Evolutionary conservation across 2,797 vertebrate species (phyloP).

Genomic region (Phoebastria nigripes): DNA sequence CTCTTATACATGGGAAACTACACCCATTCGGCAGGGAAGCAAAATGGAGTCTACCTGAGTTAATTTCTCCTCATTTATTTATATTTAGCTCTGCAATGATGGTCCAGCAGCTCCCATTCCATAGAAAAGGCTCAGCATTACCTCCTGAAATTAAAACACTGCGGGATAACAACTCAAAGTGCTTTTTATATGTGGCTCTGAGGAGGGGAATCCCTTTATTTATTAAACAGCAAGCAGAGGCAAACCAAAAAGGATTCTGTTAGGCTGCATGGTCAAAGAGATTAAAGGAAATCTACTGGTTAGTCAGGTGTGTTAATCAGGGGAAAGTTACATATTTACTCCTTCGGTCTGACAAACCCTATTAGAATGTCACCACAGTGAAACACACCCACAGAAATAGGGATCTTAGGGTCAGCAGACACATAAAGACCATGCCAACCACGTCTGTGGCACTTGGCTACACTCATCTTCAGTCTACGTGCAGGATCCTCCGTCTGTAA

Average conservation of each 20-base stretch:
- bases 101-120: not conserved
- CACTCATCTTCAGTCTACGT: no score
- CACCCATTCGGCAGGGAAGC: not conserved
- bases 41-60: not conserved
- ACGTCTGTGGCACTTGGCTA: not conserved
- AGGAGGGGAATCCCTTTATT: not conserved
- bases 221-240: not conserved
- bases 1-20: not conserved
- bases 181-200: not conserved
- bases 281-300: not conserved
- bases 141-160: not conserved
- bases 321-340: not conserved
- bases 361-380: not conserved
- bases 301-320: not conserved
- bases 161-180: not conserved
- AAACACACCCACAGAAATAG: not conserved
- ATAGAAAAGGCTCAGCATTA: not conserved
- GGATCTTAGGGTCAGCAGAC: not conserved
- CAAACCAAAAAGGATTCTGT: not conserved
- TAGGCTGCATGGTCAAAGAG: not conserved
- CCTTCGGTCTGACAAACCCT: not conserved
- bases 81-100: not conserved
- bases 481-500: not conserved
- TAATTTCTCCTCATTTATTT: conserved; percentile 17
- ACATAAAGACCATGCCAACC: not conserved